These are phyloP conservation scores for Sardinella longiceps DNA, from an alignment of 2,797 vertebrate species.

Conservation along the genomic window DNA sequence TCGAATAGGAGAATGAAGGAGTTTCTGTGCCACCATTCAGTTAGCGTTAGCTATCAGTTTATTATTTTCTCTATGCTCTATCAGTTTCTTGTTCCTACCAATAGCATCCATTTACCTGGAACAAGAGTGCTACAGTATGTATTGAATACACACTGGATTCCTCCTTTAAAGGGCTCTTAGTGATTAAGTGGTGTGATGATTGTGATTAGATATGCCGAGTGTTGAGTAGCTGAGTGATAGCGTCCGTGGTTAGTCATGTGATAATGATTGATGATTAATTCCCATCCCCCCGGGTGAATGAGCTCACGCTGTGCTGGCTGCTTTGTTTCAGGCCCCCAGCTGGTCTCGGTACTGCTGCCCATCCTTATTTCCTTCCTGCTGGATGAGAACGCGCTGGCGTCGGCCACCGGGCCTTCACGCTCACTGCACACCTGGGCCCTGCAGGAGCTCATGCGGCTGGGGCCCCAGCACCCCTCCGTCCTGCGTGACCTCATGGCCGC, in stretches of 20 bases:
- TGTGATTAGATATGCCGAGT: not conserved
- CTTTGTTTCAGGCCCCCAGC: slow-evolving; percentile 73
- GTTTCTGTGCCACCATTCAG: no score
- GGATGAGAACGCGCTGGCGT: slow-evolving; percentile 86
- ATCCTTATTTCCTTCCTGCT: slow-evolving; percentile 90
- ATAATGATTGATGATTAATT: not conserved
- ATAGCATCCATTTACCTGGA: no score
- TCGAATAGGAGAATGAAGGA: no score
- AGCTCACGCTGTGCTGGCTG: not conserved
- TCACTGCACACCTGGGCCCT: slow-evolving; percentile 87
- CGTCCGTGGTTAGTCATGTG: not conserved
- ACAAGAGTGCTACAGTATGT: no score
- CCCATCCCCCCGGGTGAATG: not conserved
- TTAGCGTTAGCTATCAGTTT: no score
- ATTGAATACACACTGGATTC: no score
- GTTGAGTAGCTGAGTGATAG: not conserved
- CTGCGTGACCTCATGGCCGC: slow-evolving; percentile 85
- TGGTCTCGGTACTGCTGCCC: slow-evolving; percentile 82
- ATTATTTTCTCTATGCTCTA: no score
- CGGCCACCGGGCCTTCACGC: slow-evolving; percentile 74
- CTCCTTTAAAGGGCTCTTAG: not conserved
- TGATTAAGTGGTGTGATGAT: not conserved
- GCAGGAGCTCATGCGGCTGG: slow-evolving; percentile 87
- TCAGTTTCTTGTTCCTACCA: no score
- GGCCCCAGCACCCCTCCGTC: slow-evolving; percentile 81